These are phyloP conservation scores for Drosophila stalkeri DNA, from an alignment of 2,888 invertebrate species.

Conservation along the genomic window DNA sequence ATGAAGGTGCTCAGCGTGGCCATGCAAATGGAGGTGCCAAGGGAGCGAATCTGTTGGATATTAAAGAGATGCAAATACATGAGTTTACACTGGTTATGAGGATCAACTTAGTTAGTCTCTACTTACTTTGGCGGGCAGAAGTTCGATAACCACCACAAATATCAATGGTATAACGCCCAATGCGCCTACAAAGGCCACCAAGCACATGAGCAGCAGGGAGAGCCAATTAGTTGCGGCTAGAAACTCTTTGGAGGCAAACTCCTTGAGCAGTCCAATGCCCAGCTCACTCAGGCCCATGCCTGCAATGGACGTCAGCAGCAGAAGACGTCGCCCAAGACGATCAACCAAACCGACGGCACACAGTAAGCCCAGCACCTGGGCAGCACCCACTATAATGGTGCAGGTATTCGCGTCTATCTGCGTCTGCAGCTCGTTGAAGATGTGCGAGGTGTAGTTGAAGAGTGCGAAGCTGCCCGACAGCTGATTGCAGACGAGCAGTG, in stretches of 20 bases:
- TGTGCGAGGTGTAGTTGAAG: slow-evolving; percentile 78
- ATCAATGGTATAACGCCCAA: slow-evolving; percentile 77
- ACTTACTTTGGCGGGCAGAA: slow-evolving; percentile 79
- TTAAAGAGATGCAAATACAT: slow-evolving; percentile 1
- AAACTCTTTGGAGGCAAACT: slow-evolving; percentile 49
- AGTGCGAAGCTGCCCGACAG: slow-evolving; percentile 78
- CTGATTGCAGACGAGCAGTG: slow-evolving; percentile 72
- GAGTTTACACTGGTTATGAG: background rate
- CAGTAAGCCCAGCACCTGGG: slow-evolving; percentile 73
- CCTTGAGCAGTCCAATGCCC: slow-evolving; percentile 67
- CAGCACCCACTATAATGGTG: slow-evolving; percentile 76
- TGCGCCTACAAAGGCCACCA: slow-evolving; percentile 66
- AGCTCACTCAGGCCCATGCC: slow-evolving; percentile 73
- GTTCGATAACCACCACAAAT: slow-evolving; percentile 77
- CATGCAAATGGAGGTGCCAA: slow-evolving; percentile 76
- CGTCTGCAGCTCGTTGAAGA: slow-evolving; percentile 71
- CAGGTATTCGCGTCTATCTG: slow-evolving; percentile 70
- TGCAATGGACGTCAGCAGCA: slow-evolving; percentile 68
- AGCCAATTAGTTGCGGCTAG: slow-evolving; percentile 70
- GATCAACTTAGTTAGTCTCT: background rate
- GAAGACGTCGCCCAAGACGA: slow-evolving; percentile 69
- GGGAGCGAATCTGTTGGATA: slow-evolving; percentile 73
- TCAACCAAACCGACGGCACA: slow-evolving; percentile 71
- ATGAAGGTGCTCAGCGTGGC: slow-evolving; percentile 70
- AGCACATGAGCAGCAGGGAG: slow-evolving; percentile 73